These are phyloP conservation scores for Falcunculus frontatus DNA, from an alignment of 2,113 vertebrate genomes.

Conservation along the genomic window DNA sequence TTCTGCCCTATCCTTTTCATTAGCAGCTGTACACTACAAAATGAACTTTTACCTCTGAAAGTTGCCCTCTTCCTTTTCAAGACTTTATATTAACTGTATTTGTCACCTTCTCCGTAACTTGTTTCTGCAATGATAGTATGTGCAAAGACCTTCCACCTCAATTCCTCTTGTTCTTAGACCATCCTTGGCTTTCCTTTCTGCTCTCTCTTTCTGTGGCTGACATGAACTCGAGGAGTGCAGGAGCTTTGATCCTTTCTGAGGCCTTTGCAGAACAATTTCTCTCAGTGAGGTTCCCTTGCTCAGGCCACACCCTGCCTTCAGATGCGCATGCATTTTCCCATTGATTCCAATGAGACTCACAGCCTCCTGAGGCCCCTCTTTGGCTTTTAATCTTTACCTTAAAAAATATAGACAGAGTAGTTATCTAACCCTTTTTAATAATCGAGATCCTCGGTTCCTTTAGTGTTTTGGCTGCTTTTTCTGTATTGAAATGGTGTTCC, in stretches of 20 bases:
- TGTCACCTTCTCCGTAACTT: background rate
- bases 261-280: constrained; percentile 6
- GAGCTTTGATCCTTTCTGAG: constrained; percentile 9
- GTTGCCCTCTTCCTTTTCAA: background rate
- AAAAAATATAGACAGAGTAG: background rate
- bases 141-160: background rate
- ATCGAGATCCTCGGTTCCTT: background rate
- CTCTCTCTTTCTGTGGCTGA: background rate
- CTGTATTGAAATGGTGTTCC: background rate
- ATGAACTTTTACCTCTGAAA: background rate
- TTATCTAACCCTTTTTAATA: constrained; percentile 19
- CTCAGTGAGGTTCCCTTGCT: constrained; percentile 1
- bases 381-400: constrained; percentile 27
- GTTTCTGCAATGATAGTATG: rapidly evolving
- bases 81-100: background rate
- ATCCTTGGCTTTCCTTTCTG: background rate
- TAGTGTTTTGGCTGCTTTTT: background rate
- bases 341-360: background rate
- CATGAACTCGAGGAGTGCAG: background rate
- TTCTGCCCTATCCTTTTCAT: background rate
- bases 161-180: background rate
- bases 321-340: background rate
- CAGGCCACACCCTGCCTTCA: constrained; percentile 13
- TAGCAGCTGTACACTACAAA: background rate
- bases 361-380: background rate